These are phyloP conservation scores for Amphiura filiformis DNA, from an alignment of 35 echinoderm and acorn worm species.

Conservation along the genomic window DNA sequence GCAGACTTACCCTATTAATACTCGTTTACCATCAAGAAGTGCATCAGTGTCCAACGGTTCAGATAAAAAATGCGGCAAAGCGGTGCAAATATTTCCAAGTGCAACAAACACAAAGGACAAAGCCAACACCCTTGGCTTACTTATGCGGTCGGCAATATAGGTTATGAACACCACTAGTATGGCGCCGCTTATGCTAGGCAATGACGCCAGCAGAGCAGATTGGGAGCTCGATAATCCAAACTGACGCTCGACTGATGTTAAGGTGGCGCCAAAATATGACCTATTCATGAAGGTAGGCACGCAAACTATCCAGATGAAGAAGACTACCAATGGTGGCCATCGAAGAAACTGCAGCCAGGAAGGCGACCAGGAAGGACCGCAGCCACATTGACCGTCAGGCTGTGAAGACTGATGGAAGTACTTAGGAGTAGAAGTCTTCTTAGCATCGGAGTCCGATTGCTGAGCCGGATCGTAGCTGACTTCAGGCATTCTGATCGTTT, in stretches of 20 bases:
- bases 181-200: background rate
- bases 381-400: background rate
- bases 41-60: background rate
- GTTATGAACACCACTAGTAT: background rate
- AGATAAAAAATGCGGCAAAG: no score
- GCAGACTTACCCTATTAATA: no score
- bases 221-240: background rate
- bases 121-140: background rate
- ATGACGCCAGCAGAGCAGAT: background rate
- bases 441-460: no score
- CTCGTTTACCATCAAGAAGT: no score
- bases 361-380: background rate
- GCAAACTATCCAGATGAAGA: background rate
- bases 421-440: no score
- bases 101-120: background rate
- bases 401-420: no score
- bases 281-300: background rate
- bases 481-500: no score
- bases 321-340: no score
- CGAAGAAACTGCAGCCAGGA: background rate
- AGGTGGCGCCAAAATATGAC: background rate
- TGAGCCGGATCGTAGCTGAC: no score
- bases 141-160: background rate
- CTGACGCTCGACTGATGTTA: background rate
- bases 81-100: background rate